phyloP scores from a whole-genome alignment of 2,113 vertebrate genomes.

The Eurypyga helias region DNA sequence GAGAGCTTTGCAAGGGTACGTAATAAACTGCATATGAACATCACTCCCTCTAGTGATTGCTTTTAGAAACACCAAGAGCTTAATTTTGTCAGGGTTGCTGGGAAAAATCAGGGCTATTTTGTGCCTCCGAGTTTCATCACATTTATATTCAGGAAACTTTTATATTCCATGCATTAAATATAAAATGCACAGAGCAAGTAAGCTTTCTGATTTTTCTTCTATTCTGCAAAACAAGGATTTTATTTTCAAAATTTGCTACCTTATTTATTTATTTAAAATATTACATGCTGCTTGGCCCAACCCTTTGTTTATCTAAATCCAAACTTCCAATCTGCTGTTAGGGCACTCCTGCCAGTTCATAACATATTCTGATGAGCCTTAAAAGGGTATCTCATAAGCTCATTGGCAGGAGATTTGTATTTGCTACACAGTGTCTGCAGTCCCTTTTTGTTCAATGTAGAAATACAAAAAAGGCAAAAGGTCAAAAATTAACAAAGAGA shows the following conservation, averaged over 20 bases:
- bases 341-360: neutral
- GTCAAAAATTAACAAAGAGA: neutral
- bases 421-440: neutral
- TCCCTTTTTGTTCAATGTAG: neutral
- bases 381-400: neutral
- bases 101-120: neutral
- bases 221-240: neutral
- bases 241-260: neutral
- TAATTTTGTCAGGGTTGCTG: neutral
- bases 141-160: neutral
- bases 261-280: neutral
- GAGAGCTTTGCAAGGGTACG: neutral
- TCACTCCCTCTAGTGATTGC: constrained; percentile 31
- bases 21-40: neutral
- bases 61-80: neutral
- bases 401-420: neutral
- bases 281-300: neutral
- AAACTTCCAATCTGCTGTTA: neutral
- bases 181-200: neutral
- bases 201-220: neutral
- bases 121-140: fast-evolving
- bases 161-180: neutral
- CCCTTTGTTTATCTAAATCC: neutral
- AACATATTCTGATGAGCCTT: neutral
- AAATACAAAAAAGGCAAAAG: neutral